These are phyloP conservation scores for Pterocles gutturalis DNA, from an alignment of 2,113 vertebrate species.

Conservation along the genomic window DNA sequence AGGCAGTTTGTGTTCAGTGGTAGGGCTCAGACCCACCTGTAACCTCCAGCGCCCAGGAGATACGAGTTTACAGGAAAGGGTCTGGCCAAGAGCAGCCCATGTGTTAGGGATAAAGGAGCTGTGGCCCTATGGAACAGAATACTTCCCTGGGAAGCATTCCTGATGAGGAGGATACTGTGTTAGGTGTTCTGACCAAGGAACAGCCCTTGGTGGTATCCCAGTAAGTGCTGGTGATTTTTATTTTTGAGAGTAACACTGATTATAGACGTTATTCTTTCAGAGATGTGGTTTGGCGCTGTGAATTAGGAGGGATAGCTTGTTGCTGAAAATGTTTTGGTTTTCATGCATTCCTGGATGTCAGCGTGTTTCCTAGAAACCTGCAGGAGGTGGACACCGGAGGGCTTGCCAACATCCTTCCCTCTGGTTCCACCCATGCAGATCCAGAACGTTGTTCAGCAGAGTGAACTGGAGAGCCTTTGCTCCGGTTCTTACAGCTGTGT, in stretches of 20 bases:
- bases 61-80: neutral
- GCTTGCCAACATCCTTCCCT: constrained; percentile 28
- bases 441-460: neutral
- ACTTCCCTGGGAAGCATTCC: neutral
- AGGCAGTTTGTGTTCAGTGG: neutral
- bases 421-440: neutral
- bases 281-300: neutral
- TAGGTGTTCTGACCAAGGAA: neutral
- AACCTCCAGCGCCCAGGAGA: neutral
- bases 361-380: neutral
- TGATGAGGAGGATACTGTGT: too few species aligned
- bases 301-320: neutral
- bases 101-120: neutral
- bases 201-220: neutral
- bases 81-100: neutral
- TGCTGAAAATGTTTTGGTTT: neutral
- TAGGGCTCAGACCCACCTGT: neutral
- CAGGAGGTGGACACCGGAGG: constrained; percentile 46
- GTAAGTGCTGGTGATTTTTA: neutral
- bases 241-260: neutral
- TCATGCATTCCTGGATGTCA: rapidly evolving
- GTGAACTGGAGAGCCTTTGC: neutral
- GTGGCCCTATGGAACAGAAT: neutral
- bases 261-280: neutral
- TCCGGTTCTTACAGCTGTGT: neutral